Percentiles rank a stretch among this genome's conserved stretches.
Evolutionary conservation across 2,113 vertebrate genomes (phyloP).

Genomic region (Sprattus sprattus): DNA sequence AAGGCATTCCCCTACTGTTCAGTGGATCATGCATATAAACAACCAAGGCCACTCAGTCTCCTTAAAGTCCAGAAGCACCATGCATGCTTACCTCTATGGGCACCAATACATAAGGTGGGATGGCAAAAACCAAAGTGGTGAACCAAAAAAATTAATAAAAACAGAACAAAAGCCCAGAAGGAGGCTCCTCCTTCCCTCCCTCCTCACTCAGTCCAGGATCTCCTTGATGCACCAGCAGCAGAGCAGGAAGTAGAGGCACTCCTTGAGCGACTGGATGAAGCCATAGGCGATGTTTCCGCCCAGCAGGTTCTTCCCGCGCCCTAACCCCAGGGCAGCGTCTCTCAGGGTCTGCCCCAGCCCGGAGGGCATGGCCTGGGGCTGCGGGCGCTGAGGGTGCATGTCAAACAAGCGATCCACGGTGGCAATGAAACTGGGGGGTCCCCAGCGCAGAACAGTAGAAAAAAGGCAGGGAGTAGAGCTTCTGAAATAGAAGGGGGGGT

Average conservation of each 20-base stretch:
- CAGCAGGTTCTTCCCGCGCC: slow-evolving; percentile 58
- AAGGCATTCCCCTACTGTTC: not conserved
- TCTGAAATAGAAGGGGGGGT: not conserved
- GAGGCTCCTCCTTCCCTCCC: not conserved
- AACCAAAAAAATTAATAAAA: not conserved
- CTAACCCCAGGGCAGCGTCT: slow-evolving; percentile 60
- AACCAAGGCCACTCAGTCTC: not conserved
- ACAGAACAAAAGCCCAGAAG: not conserved
- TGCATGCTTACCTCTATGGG: not conserved
- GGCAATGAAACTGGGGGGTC: slow-evolving; percentile 26
- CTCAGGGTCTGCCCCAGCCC: slow-evolving; percentile 56
- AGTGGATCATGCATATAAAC: not conserved
- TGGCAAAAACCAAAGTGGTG: not conserved
- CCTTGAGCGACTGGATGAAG: slow-evolving; percentile 72
- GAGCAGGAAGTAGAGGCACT: slow-evolving; percentile 81
- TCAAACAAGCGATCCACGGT: not conserved
- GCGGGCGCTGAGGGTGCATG: slow-evolving; percentile 68
- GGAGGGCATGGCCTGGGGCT: slow-evolving; percentile 59
- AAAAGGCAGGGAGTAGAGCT: slow-evolving; percentile 19
- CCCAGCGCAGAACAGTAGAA: not conserved
- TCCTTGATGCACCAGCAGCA: slow-evolving; percentile 92
- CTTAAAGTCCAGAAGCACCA: not conserved
- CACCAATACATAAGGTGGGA: not conserved
- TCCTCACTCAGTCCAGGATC: slow-evolving; percentile 78
- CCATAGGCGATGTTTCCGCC: slow-evolving; percentile 67